These are phyloP conservation scores for Chinchilla lanigera DNA, from an alignment of 2,113 vertebrate species.

Conservation along the genomic window DNA sequence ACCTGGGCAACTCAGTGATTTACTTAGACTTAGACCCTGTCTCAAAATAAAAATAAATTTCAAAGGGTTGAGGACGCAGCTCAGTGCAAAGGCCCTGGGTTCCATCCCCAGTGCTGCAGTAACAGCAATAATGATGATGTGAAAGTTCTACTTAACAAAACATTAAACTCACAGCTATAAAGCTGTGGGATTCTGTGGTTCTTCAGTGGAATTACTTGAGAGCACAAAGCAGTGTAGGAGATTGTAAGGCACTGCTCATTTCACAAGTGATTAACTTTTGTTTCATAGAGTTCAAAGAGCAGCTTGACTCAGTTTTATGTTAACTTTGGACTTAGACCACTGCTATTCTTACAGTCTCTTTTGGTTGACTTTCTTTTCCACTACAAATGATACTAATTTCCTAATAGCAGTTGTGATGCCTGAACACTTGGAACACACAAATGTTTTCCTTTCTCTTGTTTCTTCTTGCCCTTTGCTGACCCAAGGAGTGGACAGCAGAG, in stretches of 20 bases:
- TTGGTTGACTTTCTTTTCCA: slow-evolving; percentile 14
- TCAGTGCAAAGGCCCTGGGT: background rate
- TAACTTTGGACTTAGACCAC: background rate
- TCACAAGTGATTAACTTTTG: background rate
- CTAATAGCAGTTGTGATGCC: background rate
- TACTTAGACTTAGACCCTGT: background rate
- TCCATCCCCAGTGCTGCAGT: background rate
- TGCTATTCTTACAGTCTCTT: background rate
- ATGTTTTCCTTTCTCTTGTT: background rate
- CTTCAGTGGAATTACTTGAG: background rate
- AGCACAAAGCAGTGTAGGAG: background rate
- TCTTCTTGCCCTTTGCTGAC: background rate
- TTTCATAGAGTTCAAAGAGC: background rate
- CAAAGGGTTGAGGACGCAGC: background rate
- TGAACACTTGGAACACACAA: slow-evolving; percentile 26
- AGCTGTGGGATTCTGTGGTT: background rate
- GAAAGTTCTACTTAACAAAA: background rate
- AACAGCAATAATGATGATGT: background rate
- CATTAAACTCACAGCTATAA: background rate
- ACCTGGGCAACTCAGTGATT: background rate
- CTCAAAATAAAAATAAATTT: background rate
- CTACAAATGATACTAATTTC: slow-evolving; percentile 14
- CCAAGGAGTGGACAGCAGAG: background rate
- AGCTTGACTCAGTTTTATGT: background rate
- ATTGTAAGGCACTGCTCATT: background rate